A percentile compares a stretch with the other conserved stretches of the same genome.
phyloP scores from a whole-genome alignment of 2,888 invertebrate species.

The Hymenopus coronatus region DNA sequence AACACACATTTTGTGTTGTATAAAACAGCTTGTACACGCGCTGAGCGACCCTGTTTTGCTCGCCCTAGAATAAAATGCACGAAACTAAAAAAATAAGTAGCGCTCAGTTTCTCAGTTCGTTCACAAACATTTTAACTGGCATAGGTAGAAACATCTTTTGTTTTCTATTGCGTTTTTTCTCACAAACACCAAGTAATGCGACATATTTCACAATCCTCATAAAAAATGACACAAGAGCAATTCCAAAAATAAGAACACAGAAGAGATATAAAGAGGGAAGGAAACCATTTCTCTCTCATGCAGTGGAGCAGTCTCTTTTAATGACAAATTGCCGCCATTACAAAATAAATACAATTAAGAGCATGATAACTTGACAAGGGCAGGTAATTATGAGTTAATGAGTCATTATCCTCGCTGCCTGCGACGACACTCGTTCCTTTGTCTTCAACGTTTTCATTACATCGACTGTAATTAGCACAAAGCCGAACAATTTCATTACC shows the following conservation, averaged over 20 bases:
- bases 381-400: constrained; percentile 14
- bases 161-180: too few species aligned
- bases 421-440: not conserved
- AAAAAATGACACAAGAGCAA: too few species aligned
- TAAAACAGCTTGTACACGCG: too few species aligned
- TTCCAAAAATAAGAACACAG: not conserved
- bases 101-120: too few species aligned
- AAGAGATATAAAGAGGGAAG: not conserved
- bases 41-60: too few species aligned
- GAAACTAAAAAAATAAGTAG: too few species aligned
- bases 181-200: too few species aligned
- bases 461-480: not conserved
- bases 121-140: too few species aligned
- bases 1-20: too few species aligned
- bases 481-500: not conserved
- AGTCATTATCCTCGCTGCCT: not conserved
- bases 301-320: not conserved
- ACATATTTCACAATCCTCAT: too few species aligned
- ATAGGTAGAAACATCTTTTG: too few species aligned
- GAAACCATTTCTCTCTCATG: not conserved
- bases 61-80: too few species aligned
- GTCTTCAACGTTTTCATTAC: not conserved
- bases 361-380: not conserved
- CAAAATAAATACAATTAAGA: not conserved
- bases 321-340: not conserved